Evolutionary conservation across 2,113 vertebrate genomes (phyloP).

Genomic region (Rhodinocichla rosea): DNA sequence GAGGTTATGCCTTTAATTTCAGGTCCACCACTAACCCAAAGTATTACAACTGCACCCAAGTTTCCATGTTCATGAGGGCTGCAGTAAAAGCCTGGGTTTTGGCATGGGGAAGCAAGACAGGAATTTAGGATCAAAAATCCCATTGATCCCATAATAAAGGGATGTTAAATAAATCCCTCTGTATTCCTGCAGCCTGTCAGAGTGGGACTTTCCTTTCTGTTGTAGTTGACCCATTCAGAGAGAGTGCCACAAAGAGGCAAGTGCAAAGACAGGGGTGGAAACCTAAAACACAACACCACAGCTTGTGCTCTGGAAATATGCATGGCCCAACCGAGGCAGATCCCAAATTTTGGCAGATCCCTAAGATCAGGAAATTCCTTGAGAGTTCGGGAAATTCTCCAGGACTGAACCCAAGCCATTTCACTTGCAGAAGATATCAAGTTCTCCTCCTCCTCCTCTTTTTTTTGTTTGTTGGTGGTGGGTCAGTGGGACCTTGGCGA

Average conservation of each 20-base stretch:
- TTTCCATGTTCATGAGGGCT: not conserved
- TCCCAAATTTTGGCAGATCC: constrained; percentile 45
- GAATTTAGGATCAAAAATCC: not conserved
- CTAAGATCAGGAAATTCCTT: constrained; percentile 67
- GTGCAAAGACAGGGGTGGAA: not conserved
- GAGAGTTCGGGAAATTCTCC: constrained; percentile 55
- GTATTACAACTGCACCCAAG: not conserved
- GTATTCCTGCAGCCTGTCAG: not conserved
- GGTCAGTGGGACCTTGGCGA: constrained; percentile 45
- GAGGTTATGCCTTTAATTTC: not conserved
- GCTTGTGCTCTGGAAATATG: not conserved
- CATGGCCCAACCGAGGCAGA: not conserved
- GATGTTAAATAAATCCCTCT: not conserved
- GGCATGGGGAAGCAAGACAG: not conserved
- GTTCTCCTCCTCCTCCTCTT: not conserved
- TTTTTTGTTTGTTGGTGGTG: not conserved
- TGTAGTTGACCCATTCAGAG: not conserved
- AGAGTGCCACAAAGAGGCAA: not conserved
- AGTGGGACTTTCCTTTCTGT: not conserved
- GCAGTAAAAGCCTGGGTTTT: not conserved
- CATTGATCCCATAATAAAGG: not conserved
- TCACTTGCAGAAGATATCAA: constrained; percentile 48
- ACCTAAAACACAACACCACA: not conserved
- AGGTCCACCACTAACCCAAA: not conserved
- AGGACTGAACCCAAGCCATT: constrained; percentile 47